phyloP scores from a whole-genome alignment of 2,113 vertebrate species.

The Stigmatopora argus region DNA sequence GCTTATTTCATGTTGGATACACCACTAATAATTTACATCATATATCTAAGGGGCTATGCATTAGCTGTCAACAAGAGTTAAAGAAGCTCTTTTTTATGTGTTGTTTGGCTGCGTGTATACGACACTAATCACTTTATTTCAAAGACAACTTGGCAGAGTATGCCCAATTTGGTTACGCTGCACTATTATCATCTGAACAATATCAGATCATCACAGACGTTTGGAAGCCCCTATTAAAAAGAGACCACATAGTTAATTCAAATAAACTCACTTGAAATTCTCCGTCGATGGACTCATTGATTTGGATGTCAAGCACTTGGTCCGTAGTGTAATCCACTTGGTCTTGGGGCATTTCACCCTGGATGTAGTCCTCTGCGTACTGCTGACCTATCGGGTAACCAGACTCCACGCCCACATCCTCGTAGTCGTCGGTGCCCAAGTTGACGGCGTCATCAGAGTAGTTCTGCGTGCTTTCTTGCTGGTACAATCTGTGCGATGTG shows the following conservation, averaged over 20 bases:
- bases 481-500: slow-evolving; percentile 68
- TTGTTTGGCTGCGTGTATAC: no score
- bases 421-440: slow-evolving; percentile 70
- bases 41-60: no score
- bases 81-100: no score
- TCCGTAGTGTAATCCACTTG: slow-evolving; percentile 80
- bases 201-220: no score
- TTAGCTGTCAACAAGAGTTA: no score
- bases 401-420: slow-evolving; percentile 45
- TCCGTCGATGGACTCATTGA: slow-evolving; percentile 87
- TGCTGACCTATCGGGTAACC: slow-evolving; percentile 49
- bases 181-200: no score
- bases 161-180: no score
- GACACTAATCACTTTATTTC: no score
- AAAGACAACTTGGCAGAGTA: no score
- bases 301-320: slow-evolving; percentile 92
- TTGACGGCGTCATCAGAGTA: slow-evolving; percentile 78
- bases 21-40: no score
- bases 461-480: slow-evolving; percentile 71
- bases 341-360: slow-evolving; percentile 74
- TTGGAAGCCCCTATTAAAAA: neutral
- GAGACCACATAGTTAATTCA: slow-evolving; percentile 7
- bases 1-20: no score
- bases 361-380: slow-evolving; percentile 75
- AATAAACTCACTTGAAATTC: slow-evolving; percentile 90